Base-by-base conservation (phyloP, 30 jellyfish, hydroid and myxozoan species). In the Cassiopea xamachana region DNA sequence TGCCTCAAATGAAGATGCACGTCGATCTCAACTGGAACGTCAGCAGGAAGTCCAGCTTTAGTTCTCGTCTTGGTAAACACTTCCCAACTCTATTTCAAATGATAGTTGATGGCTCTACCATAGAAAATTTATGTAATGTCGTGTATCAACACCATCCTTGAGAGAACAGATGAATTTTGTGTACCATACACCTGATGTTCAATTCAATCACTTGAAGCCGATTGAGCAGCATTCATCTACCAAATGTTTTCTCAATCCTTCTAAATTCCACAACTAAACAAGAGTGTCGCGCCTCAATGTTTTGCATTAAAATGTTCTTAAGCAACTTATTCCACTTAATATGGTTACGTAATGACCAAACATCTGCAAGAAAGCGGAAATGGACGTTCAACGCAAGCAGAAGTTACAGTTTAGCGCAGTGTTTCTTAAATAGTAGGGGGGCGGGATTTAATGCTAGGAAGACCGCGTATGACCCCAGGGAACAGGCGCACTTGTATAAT, bases 171-270 rank as follows among this genome's bases (percentile, higher is more conserved):
- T 75, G 16, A 50, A 8, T 43, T 19, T 49, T 55, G 47, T 10
- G 64, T 55, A 55, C 64, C 64, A 55, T 15, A 45, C 87, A 48
- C 87, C 1, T 1, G 7, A 13, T 17, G 7, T 55, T 18, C 50
- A 12, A 3, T 12, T 60, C 87, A 60, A 1, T 78, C 76, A 78
- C 16, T 75, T 48, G 60, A 60, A 78, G 48, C 87, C 87, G 87
- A 78, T 78, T 78, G 75, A 43, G 39, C 51, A 71, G 55, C 51
- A 2, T 55, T 71, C 80, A 71, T 71, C 80, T 71, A 19, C 10
- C 15, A 12, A 71, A 18, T 71, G 8, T 43, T 2, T 4, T 19
- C 80, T 71, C 80, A n/a, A 8, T 19, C 51, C 58, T 15, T 2
- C 15, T 19, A 71, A 71, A 18, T 14, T 43, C 55, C 55, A 71